Conservation (phyloP, 2,113 vertebrate species). For the Hippocampus zosterae region DNA sequence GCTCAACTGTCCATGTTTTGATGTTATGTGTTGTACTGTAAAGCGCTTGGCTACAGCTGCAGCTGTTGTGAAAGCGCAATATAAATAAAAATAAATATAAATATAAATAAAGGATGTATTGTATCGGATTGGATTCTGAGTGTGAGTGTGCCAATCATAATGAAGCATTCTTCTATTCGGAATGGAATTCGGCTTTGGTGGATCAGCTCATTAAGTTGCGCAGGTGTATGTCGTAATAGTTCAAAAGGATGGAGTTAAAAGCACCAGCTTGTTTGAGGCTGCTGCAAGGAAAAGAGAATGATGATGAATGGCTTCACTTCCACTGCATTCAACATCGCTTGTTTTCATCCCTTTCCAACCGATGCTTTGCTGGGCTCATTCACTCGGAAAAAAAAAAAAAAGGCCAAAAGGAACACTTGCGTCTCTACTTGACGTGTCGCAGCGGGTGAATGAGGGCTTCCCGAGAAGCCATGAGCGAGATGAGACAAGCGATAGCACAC, state of each 20-base stretch:
- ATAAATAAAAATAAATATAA: no score
- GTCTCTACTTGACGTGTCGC: not conserved
- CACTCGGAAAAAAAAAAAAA: no score
- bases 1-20: no score
- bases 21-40: no score
- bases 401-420: not conserved
- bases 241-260: conserved; percentile 1
- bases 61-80: no score
- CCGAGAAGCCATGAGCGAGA: not conserved
- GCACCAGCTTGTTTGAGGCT: not conserved
- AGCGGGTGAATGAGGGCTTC: not conserved
- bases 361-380: not conserved
- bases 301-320: not conserved
- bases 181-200: not conserved
- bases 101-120: no score
- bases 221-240: not conserved
- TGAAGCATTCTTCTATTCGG: not conserved
- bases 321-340: not conserved
- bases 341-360: not conserved
- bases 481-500: not conserved
- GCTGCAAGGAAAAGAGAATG: not conserved
- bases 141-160: not conserved
- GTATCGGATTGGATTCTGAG: no score
- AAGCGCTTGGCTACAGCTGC: no score
- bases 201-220: no score